Evolutionary conservation across 2,888 invertebrate genomes (phyloP), one percentile per base, ranked within the genome.

Genomic region (Liodrosophila aerea): DNA sequence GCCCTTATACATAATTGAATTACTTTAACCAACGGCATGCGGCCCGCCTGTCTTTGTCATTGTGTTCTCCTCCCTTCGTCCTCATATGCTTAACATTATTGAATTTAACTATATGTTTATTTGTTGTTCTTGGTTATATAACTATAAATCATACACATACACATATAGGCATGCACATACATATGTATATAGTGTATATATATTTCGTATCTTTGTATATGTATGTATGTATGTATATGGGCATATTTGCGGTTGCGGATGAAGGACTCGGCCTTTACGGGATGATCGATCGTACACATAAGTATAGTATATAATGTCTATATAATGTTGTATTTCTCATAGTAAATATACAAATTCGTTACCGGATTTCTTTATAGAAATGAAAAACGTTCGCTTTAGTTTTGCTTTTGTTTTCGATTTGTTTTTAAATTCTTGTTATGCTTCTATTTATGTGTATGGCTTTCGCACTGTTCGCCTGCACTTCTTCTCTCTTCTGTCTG

Each of bases 71-170:
- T 27, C 11, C 18, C 33, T 34, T 46, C 15, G 12, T 50, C 45
- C 34, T 66, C 63, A 57, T 65, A 62, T 66, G 82, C 85, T 78
- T 78, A 78, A 84, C 75, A 59, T 74, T 84, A 81, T 81, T 81
- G 78, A 78, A 78, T 78, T 78, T 78, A 78, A 78, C 78, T 78
- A 78, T 78, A 78, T 84, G 85, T 84, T 80, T 84, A 74, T 84
- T 77, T 84, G 77, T 84, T 78, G 85, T 81, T 78, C 81, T 81
- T 78, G 78, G 78, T 84, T 78, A 78, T 84, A 78, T 78, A 80
- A 83, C 74, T 78, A 80, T 74, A n/a, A n/a, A 65, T 70, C 22
- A 65, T 70, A 51, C 73, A 56, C 76, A 70, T 71, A 34, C 31
- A 41, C 16, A 54, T 40, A 37, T 43, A 16, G n/a, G 30, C 61